Percentiles rank a stretch among this genome's conserved stretches.
Evolutionary conservation across 2,888 invertebrate genomes (phyloP).

Genomic region (Conus canariensis): DNA sequence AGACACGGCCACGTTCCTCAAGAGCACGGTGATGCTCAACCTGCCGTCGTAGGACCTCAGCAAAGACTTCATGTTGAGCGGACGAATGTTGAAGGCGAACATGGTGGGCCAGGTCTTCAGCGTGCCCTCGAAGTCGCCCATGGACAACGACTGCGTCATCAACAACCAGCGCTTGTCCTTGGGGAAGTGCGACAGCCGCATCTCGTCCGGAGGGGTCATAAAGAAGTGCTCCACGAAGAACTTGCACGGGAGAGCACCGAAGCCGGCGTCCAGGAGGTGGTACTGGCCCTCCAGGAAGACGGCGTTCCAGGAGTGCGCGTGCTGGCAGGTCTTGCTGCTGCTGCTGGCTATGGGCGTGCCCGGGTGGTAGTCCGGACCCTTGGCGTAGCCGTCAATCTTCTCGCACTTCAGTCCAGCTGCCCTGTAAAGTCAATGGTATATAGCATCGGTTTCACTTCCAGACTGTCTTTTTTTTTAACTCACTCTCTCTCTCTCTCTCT

Average conservation of each 20-base stretch:
- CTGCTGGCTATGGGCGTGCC: constrained; percentile 61
- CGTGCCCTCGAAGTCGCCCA: constrained; percentile 60
- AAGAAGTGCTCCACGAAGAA: constrained; percentile 68
- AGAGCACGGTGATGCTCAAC: constrained; percentile 68
- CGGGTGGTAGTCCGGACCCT: constrained; percentile 64
- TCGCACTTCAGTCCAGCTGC: constrained; percentile 67
- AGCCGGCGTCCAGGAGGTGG: constrained; percentile 63
- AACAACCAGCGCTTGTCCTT: constrained; percentile 66
- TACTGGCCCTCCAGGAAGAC: constrained; percentile 65
- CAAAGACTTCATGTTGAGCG: constrained; percentile 68
- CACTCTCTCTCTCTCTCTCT: background rate
- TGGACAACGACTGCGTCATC: constrained; percentile 58
- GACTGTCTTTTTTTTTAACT: background rate
- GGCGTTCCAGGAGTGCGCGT: constrained; percentile 67
- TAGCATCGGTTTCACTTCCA: background rate
- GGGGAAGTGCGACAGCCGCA: constrained; percentile 68
- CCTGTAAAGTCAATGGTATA: constrained; percentile 52
- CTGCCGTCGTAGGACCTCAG: constrained; percentile 68
- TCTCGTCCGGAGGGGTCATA: constrained; percentile 67
- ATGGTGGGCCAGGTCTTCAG: constrained; percentile 70
- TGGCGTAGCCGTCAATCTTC: constrained; percentile 67
- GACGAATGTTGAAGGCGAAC: constrained; percentile 71
- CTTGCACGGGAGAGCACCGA: constrained; percentile 64
- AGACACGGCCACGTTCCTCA: constrained; percentile 67
- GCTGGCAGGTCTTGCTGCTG: constrained; percentile 48